phyloP scores from a whole-genome alignment of 2,797 vertebrate genomes.

The Ataeniobius toweri region DNA sequence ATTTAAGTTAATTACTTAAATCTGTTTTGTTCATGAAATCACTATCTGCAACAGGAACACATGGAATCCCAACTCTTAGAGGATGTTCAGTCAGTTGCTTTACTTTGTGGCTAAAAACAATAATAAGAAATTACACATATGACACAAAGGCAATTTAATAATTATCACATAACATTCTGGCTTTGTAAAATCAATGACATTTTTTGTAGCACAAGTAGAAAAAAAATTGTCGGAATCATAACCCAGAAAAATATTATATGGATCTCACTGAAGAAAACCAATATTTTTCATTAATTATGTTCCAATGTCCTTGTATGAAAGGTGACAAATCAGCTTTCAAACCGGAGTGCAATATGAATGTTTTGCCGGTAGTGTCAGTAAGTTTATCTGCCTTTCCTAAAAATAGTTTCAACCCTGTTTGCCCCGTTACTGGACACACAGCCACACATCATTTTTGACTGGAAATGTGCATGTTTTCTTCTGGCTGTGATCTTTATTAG shows the following conservation, averaged over 20 bases:
- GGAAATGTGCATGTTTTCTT: background rate
- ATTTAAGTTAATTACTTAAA: constrained; percentile 5
- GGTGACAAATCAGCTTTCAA: too few species aligned
- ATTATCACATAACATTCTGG: background rate
- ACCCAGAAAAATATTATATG: too few species aligned
- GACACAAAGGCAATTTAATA: background rate
- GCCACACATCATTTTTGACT: background rate
- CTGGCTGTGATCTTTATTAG: background rate
- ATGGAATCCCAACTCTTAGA: background rate
- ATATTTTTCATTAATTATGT: too few species aligned
- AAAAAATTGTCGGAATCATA: background rate
- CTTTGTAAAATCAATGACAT: background rate
- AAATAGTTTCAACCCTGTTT: background rate
- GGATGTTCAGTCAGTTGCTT: too few species aligned
- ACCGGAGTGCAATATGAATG: background rate
- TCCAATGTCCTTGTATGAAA: too few species aligned
- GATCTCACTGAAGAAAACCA: too few species aligned
- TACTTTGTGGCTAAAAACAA: background rate
- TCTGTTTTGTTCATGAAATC: background rate
- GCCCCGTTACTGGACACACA: background rate
- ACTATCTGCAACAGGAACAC: background rate
- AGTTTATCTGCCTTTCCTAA: background rate
- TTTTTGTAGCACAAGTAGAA: background rate
- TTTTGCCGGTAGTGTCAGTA: background rate
- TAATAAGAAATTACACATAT: background rate